These are phyloP conservation scores for Microplitis manilae DNA, from an alignment of 2,888 invertebrate species.

Conservation along the genomic window DNA sequence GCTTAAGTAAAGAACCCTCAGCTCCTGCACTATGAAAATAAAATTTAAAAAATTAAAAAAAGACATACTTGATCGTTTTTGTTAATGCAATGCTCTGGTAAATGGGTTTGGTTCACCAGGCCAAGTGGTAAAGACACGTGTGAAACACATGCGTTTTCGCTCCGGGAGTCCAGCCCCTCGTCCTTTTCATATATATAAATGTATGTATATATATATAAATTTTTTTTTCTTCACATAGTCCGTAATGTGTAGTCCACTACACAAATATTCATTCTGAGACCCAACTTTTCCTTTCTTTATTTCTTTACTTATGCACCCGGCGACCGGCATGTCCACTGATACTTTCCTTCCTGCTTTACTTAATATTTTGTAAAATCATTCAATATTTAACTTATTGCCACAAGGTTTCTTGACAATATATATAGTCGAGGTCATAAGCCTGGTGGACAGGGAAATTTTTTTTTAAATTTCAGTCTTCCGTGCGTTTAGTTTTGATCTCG, in stretches of 20 bases:
- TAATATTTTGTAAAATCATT: background rate
- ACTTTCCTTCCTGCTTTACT: background rate
- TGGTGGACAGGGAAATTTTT: too few relatives aligned
- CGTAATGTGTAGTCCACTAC: slow-evolving; percentile 23
- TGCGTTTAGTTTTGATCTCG: too few relatives aligned
- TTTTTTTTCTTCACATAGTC: slow-evolving; percentile 14
- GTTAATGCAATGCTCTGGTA: slow-evolving; percentile 41
- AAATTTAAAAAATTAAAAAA: slow-evolving; percentile 27
- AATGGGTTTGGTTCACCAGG: slow-evolving; percentile 24
- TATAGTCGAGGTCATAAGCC: too few relatives aligned
- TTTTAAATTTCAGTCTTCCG: too few relatives aligned
- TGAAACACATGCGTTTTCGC: slow-evolving; percentile 58
- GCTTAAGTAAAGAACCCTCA: background rate
- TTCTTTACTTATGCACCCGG: background rate
- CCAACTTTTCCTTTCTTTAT: slow-evolving; percentile 13
- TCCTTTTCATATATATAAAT: slow-evolving; percentile 20
- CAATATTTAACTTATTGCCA: slow-evolving; percentile 11
- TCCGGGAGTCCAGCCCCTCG: slow-evolving; percentile 55
- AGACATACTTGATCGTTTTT: slow-evolving; percentile 42
- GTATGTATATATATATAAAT: background rate
- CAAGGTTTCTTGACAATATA: too few relatives aligned
- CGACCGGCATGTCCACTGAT: background rate
- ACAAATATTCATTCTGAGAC: slow-evolving; percentile 38
- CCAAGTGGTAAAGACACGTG: slow-evolving; percentile 55
- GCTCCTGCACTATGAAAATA: slow-evolving; percentile 7